These are phyloP conservation scores for Oryzias celebensis DNA, from an alignment of 2,113 vertebrate species.

Conservation along the genomic window DNA sequence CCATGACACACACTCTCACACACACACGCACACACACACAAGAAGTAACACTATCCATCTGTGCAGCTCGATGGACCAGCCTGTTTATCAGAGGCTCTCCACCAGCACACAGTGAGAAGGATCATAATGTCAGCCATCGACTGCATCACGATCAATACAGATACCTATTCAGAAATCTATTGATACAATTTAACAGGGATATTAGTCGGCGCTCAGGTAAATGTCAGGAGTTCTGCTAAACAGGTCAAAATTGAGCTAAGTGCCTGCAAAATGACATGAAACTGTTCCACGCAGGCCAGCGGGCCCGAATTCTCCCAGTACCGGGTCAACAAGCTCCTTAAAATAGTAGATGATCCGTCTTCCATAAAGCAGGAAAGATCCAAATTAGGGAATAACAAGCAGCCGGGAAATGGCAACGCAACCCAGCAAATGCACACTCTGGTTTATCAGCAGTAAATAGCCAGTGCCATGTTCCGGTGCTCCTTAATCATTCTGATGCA, in stretches of 20 bases:
- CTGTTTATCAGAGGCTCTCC: slow-evolving; percentile 61
- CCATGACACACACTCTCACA: slow-evolving; percentile 54
- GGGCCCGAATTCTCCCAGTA: slow-evolving; percentile 15
- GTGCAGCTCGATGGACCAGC: slow-evolving; percentile 57
- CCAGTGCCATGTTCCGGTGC: slow-evolving; percentile 55
- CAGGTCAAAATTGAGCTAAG: slow-evolving; percentile 37
- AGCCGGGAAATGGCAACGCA: slow-evolving; percentile 28
- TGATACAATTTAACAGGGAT: slow-evolving; percentile 56
- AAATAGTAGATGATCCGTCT: slow-evolving; percentile 64
- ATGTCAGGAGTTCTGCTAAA: slow-evolving; percentile 57
- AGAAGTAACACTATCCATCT: slow-evolving; percentile 59
- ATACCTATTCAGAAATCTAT: slow-evolving; percentile 59
- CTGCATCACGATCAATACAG: slow-evolving; percentile 51
- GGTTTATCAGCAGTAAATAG: slow-evolving; percentile 68
- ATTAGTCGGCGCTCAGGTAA: slow-evolving; percentile 56
- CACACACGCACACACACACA: slow-evolving; percentile 18
- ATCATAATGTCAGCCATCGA: slow-evolving; percentile 69
- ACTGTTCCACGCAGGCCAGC: slow-evolving; percentile 24
- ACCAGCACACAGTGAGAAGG: slow-evolving; percentile 49
- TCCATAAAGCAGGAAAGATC: slow-evolving; percentile 54
- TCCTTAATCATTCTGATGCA: slow-evolving; percentile 72
- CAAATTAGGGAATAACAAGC: slow-evolving; percentile 52
- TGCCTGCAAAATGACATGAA: slow-evolving; percentile 20
- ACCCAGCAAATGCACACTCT: slow-evolving; percentile 46
- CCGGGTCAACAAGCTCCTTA: slow-evolving; percentile 55